Percentiles rank a stretch among this genome's conserved stretches.
These are phyloP conservation scores for Saccostrea glomerata DNA, from an alignment of 1,140 invertebrate genomes.

Conservation along the genomic window DNA sequence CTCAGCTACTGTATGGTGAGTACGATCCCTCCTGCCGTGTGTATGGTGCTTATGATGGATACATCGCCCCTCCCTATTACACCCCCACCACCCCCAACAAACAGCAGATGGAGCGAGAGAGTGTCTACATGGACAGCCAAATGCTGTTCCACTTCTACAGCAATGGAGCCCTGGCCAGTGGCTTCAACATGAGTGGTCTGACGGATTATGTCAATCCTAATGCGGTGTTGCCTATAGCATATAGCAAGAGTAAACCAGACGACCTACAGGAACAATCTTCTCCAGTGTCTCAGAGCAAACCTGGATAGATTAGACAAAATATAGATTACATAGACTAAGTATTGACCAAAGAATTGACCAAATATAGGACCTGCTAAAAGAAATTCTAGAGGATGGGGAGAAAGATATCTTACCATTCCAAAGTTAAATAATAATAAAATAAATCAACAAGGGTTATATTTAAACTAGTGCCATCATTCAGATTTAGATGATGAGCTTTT, in stretches of 20 bases:
- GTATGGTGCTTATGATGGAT: constrained; percentile 21
- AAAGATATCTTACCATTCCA: background rate
- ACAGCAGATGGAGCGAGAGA: constrained; percentile 10
- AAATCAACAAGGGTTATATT: background rate
- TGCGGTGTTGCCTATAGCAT: constrained; percentile 56
- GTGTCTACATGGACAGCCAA: constrained; percentile 53
- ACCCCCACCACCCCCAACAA: constrained; percentile 8
- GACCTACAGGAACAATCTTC: background rate
- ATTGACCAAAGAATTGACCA: background rate
- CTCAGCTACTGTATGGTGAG: constrained; percentile 28
- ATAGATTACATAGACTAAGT: background rate
- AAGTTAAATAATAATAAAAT: background rate
- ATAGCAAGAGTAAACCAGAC: background rate
- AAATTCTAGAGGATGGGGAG: background rate
- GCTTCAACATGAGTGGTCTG: background rate
- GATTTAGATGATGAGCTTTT: background rate
- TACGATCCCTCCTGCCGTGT: constrained; percentile 6
- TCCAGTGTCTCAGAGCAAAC: background rate
- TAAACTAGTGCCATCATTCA: background rate
- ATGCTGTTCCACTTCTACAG: constrained; percentile 53
- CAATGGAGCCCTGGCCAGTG: constrained; percentile 5
- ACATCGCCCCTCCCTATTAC: constrained; percentile 12
- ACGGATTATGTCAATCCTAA: constrained; percentile 62
- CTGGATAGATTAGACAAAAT: background rate
- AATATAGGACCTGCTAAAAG: background rate